These are phyloP conservation scores for Hyla sarda DNA, from an alignment of 2,113 vertebrate genomes.

Conservation along the genomic window DNA sequence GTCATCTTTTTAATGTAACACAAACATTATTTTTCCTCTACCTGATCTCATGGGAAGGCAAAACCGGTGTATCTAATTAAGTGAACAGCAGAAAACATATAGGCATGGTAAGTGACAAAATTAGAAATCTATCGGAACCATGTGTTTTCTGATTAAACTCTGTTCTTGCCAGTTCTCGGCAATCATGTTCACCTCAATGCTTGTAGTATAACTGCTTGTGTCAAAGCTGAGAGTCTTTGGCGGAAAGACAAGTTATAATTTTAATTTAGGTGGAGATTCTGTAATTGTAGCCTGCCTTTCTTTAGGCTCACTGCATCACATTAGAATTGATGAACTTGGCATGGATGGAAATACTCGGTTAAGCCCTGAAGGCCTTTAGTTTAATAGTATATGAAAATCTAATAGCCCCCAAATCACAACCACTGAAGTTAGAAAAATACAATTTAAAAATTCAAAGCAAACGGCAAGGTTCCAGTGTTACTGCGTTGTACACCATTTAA, in stretches of 20 bases:
- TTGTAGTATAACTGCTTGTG: slow-evolving; percentile 84
- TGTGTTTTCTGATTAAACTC: slow-evolving; percentile 81
- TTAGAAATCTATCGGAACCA: slow-evolving; percentile 79
- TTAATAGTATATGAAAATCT: slow-evolving; percentile 78
- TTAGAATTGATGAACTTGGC: slow-evolving; percentile 82
- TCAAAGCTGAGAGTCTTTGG: slow-evolving; percentile 79
- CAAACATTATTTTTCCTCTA: slow-evolving; percentile 75
- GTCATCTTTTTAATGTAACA: slow-evolving; percentile 79
- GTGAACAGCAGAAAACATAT: slow-evolving; percentile 76
- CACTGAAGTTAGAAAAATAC: slow-evolving; percentile 85
- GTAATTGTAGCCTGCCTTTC: slow-evolving; percentile 69
- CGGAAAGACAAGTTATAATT: slow-evolving; percentile 75
- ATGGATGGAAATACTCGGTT: slow-evolving; percentile 72
- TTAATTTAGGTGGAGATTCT: slow-evolving; percentile 80
- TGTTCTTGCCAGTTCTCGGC: slow-evolving; percentile 77
- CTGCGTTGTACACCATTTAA: background rate
- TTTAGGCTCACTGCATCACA: slow-evolving; percentile 78
- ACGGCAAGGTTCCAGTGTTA: slow-evolving; percentile 73
- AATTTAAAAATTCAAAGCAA: slow-evolving; percentile 92
- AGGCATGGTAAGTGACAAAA: slow-evolving; percentile 78
- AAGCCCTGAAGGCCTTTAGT: slow-evolving; percentile 69
- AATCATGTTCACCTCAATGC: slow-evolving; percentile 78
- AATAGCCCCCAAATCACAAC: slow-evolving; percentile 70
- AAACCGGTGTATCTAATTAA: slow-evolving; percentile 81
- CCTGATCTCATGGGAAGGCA: slow-evolving; percentile 74